Base-by-base conservation (phyloP, 2,797 vertebrate genomes). In the Chelonia mydas region DNA sequence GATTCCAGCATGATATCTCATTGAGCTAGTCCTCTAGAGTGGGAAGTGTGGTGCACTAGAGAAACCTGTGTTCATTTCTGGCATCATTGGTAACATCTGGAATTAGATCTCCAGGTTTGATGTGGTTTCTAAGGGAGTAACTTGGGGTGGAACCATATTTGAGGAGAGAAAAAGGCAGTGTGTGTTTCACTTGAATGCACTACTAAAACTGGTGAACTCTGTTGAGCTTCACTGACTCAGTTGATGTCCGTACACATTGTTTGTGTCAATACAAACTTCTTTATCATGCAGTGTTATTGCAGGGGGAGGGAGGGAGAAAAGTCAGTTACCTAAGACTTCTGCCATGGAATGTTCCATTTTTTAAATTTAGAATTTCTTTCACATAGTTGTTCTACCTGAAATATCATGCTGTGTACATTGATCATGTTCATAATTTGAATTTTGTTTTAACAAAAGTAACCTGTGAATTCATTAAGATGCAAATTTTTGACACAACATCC, bases 1-100 rank as follows among this genome's bases (percentile, higher is more conserved):
- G 93, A 95, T 96, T 97, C 93, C 92, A 95, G 95, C 95, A 95
- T 97, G 95, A 95, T 96, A 94, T 96, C 96, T 97, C 95, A 94
- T 90, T 53, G 82, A 97, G 95, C 94, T 97, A 94, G 94, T 95
- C 87, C 95, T 96, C 91, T 96, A 96, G 93, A 97, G 96, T 94
- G 91, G 95, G 86, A 91, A 96, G 94, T 87, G 72, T 95, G 92
- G 95, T 97, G 77, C 90, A 86, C 90, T 97, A 96, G 95, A 94
- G 96, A 94, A 94, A 91, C 8, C 96, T 95, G 94, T 97, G 94
- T 95, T 96, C 94, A 95, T 96, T 97, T 95, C 93, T 97, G 91
- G 89, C 90, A 95, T 87, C 90, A 92, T 90, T 97, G 80, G 93
- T 96, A 94, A 96, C 92, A 94, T 94, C 92, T 96, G 92, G 81